Conservation (phyloP, 2,113 vertebrate genomes). For the Odobenus rosmarus region DNA sequence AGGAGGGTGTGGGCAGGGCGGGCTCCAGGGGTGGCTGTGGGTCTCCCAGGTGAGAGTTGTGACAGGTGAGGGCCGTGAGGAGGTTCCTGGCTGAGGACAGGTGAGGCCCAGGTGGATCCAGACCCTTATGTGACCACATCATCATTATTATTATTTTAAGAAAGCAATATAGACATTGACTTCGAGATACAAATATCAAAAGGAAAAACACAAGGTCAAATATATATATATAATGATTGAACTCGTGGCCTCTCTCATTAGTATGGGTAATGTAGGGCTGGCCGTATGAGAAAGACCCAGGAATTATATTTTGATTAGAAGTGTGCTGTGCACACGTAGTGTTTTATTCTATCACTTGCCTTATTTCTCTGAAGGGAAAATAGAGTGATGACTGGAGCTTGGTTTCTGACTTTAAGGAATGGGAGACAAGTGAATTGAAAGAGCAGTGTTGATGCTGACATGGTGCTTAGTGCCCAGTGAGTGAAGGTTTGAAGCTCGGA, state of each 20-base stretch:
- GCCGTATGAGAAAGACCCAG: fast-evolving
- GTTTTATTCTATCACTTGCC: too few relatives aligned
- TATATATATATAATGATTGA: fast-evolving
- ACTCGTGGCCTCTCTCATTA: too few relatives aligned
- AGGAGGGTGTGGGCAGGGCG: background rate
- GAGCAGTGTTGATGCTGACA: fast-evolving
- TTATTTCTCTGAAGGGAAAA: background rate
- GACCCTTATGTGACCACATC: background rate
- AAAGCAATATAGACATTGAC: background rate
- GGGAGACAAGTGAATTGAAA: fast-evolving
- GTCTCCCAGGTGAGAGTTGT: background rate
- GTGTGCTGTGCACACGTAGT: fast-evolving
- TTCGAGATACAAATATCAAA: background rate
- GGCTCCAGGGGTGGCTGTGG: too few relatives aligned
- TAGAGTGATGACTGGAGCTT: background rate
- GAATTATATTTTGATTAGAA: background rate
- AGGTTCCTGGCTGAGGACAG: background rate
- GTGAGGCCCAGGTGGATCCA: background rate
- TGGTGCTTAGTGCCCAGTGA: fast-evolving
- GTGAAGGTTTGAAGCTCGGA: fast-evolving
- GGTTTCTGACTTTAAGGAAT: background rate
- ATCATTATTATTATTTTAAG: background rate
- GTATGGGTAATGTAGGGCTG: background rate
- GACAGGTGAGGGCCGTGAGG: too few relatives aligned
- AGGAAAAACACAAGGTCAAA: background rate